These are phyloP conservation scores for Perca fluviatilis DNA, from an alignment of 2,113 vertebrate genomes.

Conservation along the genomic window DNA sequence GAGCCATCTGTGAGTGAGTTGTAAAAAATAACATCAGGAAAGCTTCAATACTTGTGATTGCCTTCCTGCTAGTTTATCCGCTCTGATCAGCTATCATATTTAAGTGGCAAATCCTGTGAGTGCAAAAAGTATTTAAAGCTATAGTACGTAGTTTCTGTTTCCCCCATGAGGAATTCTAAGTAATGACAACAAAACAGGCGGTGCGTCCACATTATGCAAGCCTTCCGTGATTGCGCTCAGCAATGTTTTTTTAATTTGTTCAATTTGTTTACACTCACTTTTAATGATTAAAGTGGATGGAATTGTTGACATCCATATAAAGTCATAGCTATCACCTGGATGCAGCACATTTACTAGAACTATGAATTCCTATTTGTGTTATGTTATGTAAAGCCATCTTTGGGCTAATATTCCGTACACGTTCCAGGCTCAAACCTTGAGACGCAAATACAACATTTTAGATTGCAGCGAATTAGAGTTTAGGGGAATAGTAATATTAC, in stretches of 20 bases:
- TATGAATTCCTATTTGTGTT: constrained; percentile 5
- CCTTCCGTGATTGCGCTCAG: no score
- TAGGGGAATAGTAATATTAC: background rate
- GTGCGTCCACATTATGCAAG: no score
- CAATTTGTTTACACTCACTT: background rate
- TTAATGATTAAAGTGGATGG: background rate
- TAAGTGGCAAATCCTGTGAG: background rate
- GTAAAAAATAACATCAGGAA: constrained; percentile 15
- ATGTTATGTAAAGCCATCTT: background rate
- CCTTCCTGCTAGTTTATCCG: background rate
- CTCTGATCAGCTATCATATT: background rate
- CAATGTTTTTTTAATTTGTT: background rate
- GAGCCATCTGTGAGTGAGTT: constrained; percentile 19
- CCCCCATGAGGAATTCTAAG: no score
- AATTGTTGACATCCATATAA: constrained; percentile 7
- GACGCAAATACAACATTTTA: background rate
- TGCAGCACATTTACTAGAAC: background rate
- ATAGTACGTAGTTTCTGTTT: no score
- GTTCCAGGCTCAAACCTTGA: background rate
- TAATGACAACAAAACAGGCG: no score
- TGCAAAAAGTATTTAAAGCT: background rate
- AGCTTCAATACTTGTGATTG: constrained; percentile 14
- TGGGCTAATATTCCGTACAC: background rate
- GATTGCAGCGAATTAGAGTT: constrained; percentile 27
- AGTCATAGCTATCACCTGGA: background rate